Conservation (phyloP, 2,797 vertebrate species). For the Prionace glauca region DNA sequence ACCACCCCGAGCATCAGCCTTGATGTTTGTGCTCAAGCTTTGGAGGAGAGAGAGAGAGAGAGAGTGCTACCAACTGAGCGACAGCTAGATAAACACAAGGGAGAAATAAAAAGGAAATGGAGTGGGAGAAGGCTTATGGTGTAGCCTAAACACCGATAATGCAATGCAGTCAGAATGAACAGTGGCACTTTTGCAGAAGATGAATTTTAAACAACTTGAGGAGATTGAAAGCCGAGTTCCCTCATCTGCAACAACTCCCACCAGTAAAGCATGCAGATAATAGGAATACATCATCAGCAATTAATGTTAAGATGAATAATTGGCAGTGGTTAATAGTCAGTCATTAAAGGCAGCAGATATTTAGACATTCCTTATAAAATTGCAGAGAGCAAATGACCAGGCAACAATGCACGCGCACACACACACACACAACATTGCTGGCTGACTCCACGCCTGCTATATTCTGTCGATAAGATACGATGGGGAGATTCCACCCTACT, state of each 20-base stretch:
- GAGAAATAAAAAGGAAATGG: not conserved
- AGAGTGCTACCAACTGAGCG: no score
- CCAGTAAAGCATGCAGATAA: not conserved
- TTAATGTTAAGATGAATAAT: not conserved
- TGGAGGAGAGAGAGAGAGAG: no score
- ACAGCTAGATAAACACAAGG: not conserved
- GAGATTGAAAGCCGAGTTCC: not conserved
- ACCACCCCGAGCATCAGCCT: no score
- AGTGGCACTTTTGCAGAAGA: not conserved
- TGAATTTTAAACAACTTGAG: not conserved
- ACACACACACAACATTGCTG: not conserved
- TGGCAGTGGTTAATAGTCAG: no score
- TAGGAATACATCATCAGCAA: not conserved
- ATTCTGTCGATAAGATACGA: not conserved
- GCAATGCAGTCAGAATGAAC: not conserved
- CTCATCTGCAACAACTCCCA: not conserved
- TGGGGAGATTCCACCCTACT: not conserved
- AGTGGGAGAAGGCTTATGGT: not conserved
- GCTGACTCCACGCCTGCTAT: not conserved
- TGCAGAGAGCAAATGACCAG: not conserved
- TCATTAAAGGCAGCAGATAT: not conserved
- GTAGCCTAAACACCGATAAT: not conserved
- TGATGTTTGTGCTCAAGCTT: no score
- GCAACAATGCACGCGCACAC: not conserved
- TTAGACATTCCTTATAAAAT: not conserved